Evolutionary conservation across 2,888 invertebrate species (phyloP).

Genomic region (Synanthedon tipuliformis): DNA sequence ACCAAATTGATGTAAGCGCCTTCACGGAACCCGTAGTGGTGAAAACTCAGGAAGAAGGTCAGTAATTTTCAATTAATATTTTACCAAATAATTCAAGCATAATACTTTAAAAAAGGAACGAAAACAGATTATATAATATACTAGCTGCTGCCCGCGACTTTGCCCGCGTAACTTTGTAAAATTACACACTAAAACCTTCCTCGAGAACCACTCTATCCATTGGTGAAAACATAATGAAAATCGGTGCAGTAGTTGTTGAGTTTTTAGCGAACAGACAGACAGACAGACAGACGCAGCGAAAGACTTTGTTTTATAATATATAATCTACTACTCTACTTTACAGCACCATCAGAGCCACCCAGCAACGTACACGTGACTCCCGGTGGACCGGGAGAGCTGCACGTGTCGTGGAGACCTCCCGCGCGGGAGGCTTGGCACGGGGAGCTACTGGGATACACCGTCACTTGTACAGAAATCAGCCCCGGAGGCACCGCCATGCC

Average conservation of each 20-base stretch:
- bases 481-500: conserved; percentile 27
- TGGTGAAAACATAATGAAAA: no score
- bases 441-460: conserved; percentile 78
- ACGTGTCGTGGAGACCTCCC: conserved; percentile 82
- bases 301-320: no score
- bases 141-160: no score
- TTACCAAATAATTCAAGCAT: not conserved
- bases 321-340: no score
- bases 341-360: conserved; percentile 79
- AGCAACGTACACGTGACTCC: conserved; percentile 75
- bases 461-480: conserved; percentile 72
- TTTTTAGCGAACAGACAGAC: no score
- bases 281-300: no score
- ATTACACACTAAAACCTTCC: no score
- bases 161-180: no score
- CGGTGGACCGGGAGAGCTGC: conserved; percentile 76
- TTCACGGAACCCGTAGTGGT: conserved; percentile 82
- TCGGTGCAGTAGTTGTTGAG: no score
- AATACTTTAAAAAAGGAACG: no score
- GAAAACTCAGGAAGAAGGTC: conserved; percentile 88
- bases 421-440: conserved; percentile 81
- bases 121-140: no score
- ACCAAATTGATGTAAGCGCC: conserved; percentile 83
- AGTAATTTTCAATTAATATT: not conserved
- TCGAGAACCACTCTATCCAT: no score